phyloP scores from a whole-genome alignment of 2,797 vertebrate species.

The Manis crassicaudata region DNA sequence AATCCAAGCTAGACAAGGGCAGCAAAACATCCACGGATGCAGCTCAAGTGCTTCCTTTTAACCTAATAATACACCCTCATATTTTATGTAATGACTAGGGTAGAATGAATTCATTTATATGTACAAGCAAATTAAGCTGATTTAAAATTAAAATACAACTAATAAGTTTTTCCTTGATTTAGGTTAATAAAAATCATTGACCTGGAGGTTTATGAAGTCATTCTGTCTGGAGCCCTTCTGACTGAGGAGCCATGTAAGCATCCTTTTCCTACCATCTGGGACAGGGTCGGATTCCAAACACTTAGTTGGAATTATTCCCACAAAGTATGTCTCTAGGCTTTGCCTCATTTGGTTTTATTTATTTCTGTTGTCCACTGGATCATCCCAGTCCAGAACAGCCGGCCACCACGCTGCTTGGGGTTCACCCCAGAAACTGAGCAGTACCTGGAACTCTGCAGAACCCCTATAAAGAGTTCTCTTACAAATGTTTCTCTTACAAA shows the following conservation, averaged over 20 bases:
- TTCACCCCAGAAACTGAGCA: not conserved
- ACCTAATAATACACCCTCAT: not conserved
- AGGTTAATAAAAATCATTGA: not conserved
- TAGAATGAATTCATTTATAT: not conserved
- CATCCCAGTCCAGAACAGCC: not conserved
- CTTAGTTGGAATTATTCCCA: not conserved
- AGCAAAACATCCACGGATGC: no score
- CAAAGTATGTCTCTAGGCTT: not conserved
- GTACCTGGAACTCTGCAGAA: not conserved
- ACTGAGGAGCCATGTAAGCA: not conserved
- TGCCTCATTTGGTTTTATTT: fast-evolving
- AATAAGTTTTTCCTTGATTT: not conserved
- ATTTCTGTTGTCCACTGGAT: fast-evolving
- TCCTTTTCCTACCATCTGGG: not conserved
- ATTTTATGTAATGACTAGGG: not conserved
- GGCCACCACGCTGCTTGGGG: not conserved
- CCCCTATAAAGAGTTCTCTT: not conserved
- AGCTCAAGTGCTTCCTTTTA: not conserved
- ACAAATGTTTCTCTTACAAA: not conserved
- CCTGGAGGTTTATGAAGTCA: not conserved
- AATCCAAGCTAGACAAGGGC: no score
- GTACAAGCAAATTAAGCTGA: not conserved
- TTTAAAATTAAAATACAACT: not conserved
- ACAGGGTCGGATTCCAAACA: not conserved
- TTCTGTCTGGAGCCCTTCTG: not conserved